A percentile compares a stretch with the other conserved stretches of the same genome.
phyloP scores from a whole-genome alignment of 2,113 vertebrate genomes.

The Tragelaphus buxtoni region DNA sequence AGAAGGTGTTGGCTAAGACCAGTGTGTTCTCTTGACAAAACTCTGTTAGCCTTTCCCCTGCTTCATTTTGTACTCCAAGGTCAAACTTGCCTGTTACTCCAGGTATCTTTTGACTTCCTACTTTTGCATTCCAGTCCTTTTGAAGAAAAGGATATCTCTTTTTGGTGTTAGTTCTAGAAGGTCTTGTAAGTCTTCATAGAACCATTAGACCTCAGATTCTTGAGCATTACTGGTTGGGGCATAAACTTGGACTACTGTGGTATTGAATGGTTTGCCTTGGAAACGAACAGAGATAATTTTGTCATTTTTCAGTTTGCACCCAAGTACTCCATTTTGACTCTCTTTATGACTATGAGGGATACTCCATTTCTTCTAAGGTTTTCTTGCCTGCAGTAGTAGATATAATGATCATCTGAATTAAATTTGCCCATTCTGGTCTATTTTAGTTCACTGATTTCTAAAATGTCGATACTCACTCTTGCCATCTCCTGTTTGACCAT shows the following conservation, averaged over 20 bases:
- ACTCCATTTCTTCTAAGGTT: background rate
- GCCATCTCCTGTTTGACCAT: background rate
- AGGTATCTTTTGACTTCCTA: background rate
- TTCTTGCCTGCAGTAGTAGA: background rate
- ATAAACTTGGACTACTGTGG: background rate
- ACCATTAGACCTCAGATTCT: background rate
- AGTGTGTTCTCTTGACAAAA: too few species aligned
- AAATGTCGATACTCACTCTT: background rate
- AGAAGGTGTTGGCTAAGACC: too few species aligned
- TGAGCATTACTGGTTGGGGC: background rate
- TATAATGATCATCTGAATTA: background rate
- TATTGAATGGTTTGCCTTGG: background rate
- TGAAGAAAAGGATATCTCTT: background rate
- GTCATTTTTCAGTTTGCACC: background rate
- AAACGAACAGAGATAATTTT: background rate
- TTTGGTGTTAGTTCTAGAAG: background rate
- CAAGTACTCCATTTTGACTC: background rate
- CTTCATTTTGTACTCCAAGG: background rate
- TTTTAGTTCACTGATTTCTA: background rate
- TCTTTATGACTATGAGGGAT: background rate
- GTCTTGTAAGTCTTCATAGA: background rate
- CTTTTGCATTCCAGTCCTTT: background rate
- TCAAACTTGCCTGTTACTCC: background rate
- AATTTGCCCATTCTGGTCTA: background rate
- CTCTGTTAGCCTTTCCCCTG: too few species aligned